Conservation (phyloP, 2,797 vertebrate species). For the Echiichthys vipera region DNA sequence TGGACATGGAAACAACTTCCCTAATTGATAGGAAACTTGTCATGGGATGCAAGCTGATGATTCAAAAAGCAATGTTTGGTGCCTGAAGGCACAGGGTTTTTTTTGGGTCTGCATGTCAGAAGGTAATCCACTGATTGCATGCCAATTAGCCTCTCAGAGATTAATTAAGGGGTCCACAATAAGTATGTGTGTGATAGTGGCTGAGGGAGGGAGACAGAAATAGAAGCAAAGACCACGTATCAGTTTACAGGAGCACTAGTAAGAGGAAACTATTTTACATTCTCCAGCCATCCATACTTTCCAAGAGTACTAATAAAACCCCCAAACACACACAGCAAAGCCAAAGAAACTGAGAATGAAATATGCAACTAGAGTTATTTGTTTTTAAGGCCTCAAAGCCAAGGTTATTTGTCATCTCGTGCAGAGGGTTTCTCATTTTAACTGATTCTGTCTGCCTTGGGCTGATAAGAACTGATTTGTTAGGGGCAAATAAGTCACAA, state of each 20-base stretch:
- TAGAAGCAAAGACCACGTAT: neutral
- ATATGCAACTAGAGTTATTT: constrained; percentile 47
- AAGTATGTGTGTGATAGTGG: constrained; percentile 4
- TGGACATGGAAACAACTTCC: constrained; percentile 65
- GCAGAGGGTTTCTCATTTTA: constrained; percentile 10
- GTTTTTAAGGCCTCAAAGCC: constrained; percentile 20
- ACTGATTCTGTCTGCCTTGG: constrained; percentile 26
- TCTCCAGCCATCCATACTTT: constrained; percentile 12
- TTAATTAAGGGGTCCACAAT: constrained; percentile 37
- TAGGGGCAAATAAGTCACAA: constrained; percentile 24
- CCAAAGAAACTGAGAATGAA: constrained; percentile 13
- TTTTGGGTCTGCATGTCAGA: constrained; percentile 33
- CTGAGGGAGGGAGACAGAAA: constrained; percentile 2
- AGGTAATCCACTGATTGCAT: constrained; percentile 41
- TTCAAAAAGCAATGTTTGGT: constrained; percentile 30
- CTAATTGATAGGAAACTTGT: constrained; percentile 60
- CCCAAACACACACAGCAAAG: neutral
- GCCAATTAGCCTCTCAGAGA: constrained; percentile 42
- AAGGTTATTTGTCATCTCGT: constrained; percentile 46
- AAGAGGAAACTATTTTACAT: constrained; percentile 45
- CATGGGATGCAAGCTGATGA: constrained; percentile 38
- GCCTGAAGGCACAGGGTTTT: constrained; percentile 38
- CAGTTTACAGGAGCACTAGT: constrained; percentile 18
- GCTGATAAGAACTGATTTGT: constrained; percentile 21
- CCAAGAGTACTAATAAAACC: constrained; percentile 58